Evolutionary conservation across 2,113 vertebrate species (phyloP), one percentile per base, ranked within the genome.

Genomic region (Copsychus sechellarum): DNA sequence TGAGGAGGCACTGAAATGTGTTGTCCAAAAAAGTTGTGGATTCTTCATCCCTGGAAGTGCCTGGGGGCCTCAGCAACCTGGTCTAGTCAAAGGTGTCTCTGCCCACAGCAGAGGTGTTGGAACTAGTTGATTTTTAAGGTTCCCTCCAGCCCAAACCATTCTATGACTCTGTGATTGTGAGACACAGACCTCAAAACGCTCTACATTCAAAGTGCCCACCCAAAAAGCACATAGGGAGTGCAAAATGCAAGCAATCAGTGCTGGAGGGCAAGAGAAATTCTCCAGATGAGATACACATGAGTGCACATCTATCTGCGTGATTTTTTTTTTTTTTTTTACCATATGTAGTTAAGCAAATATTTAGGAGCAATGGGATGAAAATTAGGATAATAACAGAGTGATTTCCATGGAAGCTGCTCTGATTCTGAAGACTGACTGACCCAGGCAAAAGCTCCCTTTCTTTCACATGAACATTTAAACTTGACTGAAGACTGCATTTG

Each of bases 291-390:
- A 60, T 26, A 60, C 34, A 73, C 50, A 18, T 19, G 21, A 14
- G 23, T 61, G 31, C 6, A 40, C 18, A 58, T 61, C 25, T 73
- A 29, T 54, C 40, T 62, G 14, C 8, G 20, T 28, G 3, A 8
- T 7, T 56, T 85, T 26, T 28, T 26, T 85, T 26, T 28, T 26
- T 16, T 80, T 70, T 87, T 16, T 14, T 40, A 42, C 29, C 9
- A 25, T 8, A 13, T 61, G n/a, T 54, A 61, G 25, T 58, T 84
- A 15, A 47, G 22, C 5, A 62, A 81, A 45, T 76, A 78, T 60
- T 86, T 71, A 71, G 69, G 51, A 92, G 64, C 12, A 86, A 71
- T 23, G 17, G 34, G 17, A 66, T 62, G 38, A 77, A 95, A 90
- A 80, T 42, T 36, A 83, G 14, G 38, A 22, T 57, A 70, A 66